Conservation (phyloP, 2,888 invertebrate species). For the Onthophagus sagittarius region DNA sequence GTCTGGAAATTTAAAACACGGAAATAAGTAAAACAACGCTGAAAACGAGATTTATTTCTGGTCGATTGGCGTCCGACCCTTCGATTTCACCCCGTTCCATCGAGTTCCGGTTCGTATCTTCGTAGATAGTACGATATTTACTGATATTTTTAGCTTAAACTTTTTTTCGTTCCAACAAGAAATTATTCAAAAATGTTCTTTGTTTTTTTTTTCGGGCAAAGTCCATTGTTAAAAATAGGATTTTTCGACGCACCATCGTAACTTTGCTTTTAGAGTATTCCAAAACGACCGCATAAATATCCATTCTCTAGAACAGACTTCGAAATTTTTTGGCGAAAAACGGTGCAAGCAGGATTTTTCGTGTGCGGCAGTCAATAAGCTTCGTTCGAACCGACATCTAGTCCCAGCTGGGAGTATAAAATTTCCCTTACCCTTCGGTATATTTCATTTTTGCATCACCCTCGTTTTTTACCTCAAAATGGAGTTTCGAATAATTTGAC, state of each 20-base stretch:
- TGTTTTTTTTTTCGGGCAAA: too few species aligned
- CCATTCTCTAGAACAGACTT: not conserved
- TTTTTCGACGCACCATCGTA: not conserved
- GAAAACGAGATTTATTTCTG: conserved; percentile 12
- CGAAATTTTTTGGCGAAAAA: not conserved
- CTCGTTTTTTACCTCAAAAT: not conserved
- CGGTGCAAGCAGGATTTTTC: not conserved
- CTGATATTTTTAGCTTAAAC: not conserved
- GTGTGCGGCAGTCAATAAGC: not conserved
- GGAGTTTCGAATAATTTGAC: not conserved
- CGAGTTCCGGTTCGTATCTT: not conserved
- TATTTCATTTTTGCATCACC: not conserved
- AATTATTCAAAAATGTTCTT: too few species aligned
- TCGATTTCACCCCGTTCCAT: conserved; percentile 1
- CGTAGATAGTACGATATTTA: not conserved
- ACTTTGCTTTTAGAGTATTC: not conserved
- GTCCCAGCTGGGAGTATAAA: not conserved
- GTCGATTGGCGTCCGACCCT: conserved; percentile 6
- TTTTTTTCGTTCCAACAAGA: not conserved
- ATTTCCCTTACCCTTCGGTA: not conserved
- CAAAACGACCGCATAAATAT: not conserved
- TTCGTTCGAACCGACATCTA: not conserved
- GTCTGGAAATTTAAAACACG: conserved; percentile 5
- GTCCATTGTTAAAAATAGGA: not conserved
- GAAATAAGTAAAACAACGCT: conserved; percentile 12